Evolutionary conservation across 2,113 vertebrate species (phyloP).

Genomic region (Recurvirostra avosetta): DNA sequence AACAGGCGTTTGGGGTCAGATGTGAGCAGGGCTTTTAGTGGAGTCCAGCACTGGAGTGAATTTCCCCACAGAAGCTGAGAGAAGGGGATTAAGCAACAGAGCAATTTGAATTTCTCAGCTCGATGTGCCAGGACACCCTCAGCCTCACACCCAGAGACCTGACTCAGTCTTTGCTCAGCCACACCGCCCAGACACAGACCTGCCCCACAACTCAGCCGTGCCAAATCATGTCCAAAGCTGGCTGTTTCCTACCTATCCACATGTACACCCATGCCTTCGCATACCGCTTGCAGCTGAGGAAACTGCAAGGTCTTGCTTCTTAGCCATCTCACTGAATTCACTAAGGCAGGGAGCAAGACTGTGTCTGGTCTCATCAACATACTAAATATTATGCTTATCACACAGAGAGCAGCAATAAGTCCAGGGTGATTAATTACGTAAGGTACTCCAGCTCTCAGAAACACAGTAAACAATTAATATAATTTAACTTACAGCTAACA

Average conservation of each 20-base stretch:
- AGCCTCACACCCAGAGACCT: accelerated
- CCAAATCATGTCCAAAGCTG: background rate
- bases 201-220: background rate
- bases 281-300: background rate
- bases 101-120: background rate
- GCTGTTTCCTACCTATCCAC: background rate
- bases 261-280: background rate
- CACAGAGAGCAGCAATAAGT: background rate
- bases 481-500: conserved; percentile 31
- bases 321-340: background rate
- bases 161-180: background rate
- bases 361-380: background rate
- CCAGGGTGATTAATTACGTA: conserved; percentile 26
- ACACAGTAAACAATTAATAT: conserved; percentile 23
- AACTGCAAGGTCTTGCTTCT: background rate
- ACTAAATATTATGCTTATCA: background rate
- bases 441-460: conserved; percentile 5
- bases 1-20: background rate
- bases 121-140: background rate
- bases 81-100: background rate
- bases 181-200: accelerated
- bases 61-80: background rate
- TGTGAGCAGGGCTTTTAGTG: background rate
- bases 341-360: background rate
- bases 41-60: background rate